These are phyloP conservation scores for Geophilus truncorum DNA, from an alignment of 2,888 invertebrate genomes.

Conservation along the genomic window DNA sequence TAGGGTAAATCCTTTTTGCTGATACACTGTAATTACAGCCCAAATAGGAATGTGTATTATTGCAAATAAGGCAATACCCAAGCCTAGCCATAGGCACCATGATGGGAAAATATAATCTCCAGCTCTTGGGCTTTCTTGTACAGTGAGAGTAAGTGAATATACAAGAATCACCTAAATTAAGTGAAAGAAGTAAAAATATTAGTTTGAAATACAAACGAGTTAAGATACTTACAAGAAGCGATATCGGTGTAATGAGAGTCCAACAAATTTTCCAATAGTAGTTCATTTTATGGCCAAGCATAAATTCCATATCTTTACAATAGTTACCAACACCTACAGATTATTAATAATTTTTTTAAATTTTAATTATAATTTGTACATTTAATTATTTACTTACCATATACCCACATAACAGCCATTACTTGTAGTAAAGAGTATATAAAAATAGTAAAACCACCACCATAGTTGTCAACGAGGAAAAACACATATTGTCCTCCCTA, in stretches of 20 bases:
- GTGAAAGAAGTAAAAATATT: too few species aligned
- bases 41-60: conserved; percentile 16
- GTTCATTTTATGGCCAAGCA: background rate
- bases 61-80: background rate
- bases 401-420: conserved; percentile 56
- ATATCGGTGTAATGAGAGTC: background rate
- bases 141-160: background rate
- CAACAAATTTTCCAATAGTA: conserved; percentile 28
- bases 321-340: background rate
- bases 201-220: too few species aligned
- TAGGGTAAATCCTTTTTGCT: conserved; percentile 4
- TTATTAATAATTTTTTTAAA: background rate
- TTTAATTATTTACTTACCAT: conserved; percentile 51
- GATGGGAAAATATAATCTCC: background rate
- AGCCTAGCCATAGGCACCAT: background rate
- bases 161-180: conserved; percentile 17
- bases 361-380: background rate
- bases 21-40: conserved; percentile 17
- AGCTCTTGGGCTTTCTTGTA: background rate
- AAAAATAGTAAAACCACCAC: conserved; percentile 59
- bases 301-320: conserved; percentile 15
- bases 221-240: background rate
- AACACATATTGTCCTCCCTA: conserved; percentile 60
- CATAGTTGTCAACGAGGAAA: conserved; percentile 58
- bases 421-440: conserved; percentile 57